Evolutionary conservation across 2,113 vertebrate species (phyloP).

Genomic region (Heteronetta atricapilla): DNA sequence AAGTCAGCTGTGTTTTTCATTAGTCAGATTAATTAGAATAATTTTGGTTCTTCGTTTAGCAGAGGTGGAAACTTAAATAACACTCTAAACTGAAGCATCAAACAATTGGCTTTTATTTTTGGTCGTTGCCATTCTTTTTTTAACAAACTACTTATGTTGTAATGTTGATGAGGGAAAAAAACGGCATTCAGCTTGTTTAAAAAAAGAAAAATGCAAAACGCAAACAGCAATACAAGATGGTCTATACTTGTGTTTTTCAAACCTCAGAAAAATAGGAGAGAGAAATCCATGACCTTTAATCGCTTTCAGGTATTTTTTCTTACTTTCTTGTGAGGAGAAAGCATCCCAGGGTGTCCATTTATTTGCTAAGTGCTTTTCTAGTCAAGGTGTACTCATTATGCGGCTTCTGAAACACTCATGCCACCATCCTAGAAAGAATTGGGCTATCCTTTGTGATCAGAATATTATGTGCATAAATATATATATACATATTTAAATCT

Average conservation of each 20-base stretch:
- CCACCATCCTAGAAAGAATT: conserved; percentile 29
- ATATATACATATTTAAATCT: not conserved
- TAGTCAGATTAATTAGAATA: not conserved
- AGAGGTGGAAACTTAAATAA: not conserved
- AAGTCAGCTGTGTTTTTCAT: not conserved
- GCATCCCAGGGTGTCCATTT: not conserved
- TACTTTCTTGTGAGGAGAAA: not conserved
- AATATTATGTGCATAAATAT: not conserved
- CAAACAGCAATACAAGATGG: not conserved
- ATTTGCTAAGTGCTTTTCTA: conserved; percentile 48
- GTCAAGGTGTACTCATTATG: not conserved
- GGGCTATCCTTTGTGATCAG: not conserved
- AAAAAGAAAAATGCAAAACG: not conserved
- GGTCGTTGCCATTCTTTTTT: not conserved
- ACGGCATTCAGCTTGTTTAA: not conserved
- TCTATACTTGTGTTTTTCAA: conserved; percentile 1
- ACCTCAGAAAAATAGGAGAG: not conserved
- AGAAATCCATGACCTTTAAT: conserved; percentile 67
- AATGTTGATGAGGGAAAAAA: not conserved
- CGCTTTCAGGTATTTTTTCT: not conserved
- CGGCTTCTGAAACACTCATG: not conserved
- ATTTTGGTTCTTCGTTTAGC: not conserved
- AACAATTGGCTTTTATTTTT: not conserved
- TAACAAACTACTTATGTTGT: fast-evolving
- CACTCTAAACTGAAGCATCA: too few species aligned